Percentiles rank a stretch among this genome's conserved stretches.
These are phyloP conservation scores for Tenthredo scrophulariae DNA, from an alignment of 2,888 invertebrate species.

Conservation along the genomic window DNA sequence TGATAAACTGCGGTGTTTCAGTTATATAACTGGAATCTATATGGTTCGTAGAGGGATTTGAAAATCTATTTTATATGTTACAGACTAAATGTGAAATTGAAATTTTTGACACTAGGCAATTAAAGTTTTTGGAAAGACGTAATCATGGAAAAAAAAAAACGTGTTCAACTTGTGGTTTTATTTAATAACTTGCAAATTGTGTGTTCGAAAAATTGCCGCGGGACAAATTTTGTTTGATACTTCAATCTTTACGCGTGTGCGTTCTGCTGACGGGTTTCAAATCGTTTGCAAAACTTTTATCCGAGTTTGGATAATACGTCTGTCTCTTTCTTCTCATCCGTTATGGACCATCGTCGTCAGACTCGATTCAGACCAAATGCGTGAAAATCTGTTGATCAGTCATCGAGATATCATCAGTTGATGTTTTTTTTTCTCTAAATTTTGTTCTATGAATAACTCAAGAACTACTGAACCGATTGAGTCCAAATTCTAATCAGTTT, in stretches of 20 bases:
- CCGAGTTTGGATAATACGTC: not conserved
- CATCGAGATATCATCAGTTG: not conserved
- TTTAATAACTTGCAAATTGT: not conserved
- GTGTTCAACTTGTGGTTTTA: not conserved
- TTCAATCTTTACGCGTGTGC: not conserved
- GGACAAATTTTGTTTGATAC: not conserved
- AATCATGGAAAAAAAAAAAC: not conserved
- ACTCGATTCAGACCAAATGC: not conserved
- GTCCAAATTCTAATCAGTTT: not conserved
- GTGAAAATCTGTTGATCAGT: not conserved
- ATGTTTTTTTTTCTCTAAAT: no score
- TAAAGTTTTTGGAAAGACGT: not conserved
- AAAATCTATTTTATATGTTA: not conserved
- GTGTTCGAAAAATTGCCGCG: not conserved
- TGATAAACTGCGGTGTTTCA: not conserved
- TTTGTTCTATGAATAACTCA: no score
- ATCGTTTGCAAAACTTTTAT: slow-evolving; percentile 23
- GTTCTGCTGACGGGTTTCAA: slow-evolving; percentile 11
- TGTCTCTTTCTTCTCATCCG: not conserved
- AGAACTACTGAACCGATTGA: not conserved
- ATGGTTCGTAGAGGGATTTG: not conserved
- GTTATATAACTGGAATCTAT: not conserved
- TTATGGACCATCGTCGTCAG: no score
- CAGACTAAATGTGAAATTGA: not conserved
- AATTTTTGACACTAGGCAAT: not conserved